Evolutionary conservation across 1,140 invertebrate genomes (phyloP), one percentile per base, ranked within the genome.

Genomic region (Camponotus floridanus): DNA sequence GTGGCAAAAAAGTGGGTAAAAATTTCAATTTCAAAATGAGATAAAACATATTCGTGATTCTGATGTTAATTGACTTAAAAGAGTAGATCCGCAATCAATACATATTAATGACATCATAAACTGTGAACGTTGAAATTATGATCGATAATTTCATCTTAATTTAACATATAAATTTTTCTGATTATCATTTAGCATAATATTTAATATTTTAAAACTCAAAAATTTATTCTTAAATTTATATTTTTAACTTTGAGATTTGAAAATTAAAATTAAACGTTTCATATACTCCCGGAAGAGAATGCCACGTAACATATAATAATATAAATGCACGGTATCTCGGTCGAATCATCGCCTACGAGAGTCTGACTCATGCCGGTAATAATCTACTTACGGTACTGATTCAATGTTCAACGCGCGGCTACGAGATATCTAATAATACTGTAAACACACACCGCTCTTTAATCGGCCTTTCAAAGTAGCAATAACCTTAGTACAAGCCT

Each of bases 281-380:
- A 59, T 42, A 76, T 7, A 21, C 0, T 0, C 6, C 3, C 42
- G 21, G 4, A 73, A 13, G 15, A 26, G 15, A 11, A 62, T 76
- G 57, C 55, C 21, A 59, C 31, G n/a, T 39, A 74, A 61, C 18
- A 48, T 76, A 45, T 64, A 39, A 64, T 64, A 48, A 45, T 55
- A 59, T 70, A 48, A 70, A 42, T 57, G 21, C n/a, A 70, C 15
- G 33, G 48, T n/a, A 80, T 70, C 55, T 80, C 36, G 48, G 64
- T 39, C 64, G 55, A 57, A 79, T 79, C 76, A 70, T 80, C 15
- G 78, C 15, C 48, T 42, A 39, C 78, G 36, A 31, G 26, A 31
- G 36, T 70, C 48, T 80, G 78, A 80, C 36, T 80, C 78, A 59
- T 39, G 76, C 15, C 55, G 76, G 76, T 80, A 80, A 80, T 80